Percentiles rank a stretch among this genome's conserved stretches.
Conservation (phyloP, 2,888 invertebrate species). For the Rhopalosiphum nymphaeae region DNA sequence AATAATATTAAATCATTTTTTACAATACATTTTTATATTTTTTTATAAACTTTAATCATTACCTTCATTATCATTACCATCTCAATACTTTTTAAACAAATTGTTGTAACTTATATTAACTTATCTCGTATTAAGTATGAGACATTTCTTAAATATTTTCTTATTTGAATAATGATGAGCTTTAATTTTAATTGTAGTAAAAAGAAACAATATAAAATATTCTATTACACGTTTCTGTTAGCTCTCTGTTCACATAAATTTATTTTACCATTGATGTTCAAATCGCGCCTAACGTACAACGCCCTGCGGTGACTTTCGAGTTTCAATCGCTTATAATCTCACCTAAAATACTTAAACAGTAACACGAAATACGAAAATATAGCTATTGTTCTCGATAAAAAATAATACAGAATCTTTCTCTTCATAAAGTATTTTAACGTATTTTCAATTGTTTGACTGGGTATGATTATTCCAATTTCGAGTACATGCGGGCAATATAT, state of each 20-base stretch:
- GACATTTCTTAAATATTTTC: not conserved
- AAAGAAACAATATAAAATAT: not conserved
- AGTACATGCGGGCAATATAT: not conserved
- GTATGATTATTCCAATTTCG: not conserved
- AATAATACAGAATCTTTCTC: not conserved
- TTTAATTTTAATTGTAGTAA: not conserved
- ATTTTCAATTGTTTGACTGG: conserved; percentile 1
- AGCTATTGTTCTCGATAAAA: conserved; percentile 28
- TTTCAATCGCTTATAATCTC: conserved; percentile 12
- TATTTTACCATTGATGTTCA: not conserved
- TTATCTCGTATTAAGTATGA: not conserved
- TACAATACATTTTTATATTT: not conserved
- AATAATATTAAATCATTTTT: not conserved
- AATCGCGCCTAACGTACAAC: not conserved
- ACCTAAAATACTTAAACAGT: conserved; percentile 3
- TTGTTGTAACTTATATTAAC: not conserved
- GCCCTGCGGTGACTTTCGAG: not conserved
- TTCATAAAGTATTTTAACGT: not conserved
- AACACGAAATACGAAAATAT: conserved; percentile 8
- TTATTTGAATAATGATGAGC: not conserved
- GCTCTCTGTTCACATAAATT: not conserved
- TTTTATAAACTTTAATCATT: not conserved
- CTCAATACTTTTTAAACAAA: not conserved
- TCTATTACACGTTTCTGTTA: conserved; percentile 19
- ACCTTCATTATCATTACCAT: not conserved